Conservation (phyloP, 37 sponge, comb jelly and placozoan genomes). For the Chondrilla cf. caribensis region DNA sequence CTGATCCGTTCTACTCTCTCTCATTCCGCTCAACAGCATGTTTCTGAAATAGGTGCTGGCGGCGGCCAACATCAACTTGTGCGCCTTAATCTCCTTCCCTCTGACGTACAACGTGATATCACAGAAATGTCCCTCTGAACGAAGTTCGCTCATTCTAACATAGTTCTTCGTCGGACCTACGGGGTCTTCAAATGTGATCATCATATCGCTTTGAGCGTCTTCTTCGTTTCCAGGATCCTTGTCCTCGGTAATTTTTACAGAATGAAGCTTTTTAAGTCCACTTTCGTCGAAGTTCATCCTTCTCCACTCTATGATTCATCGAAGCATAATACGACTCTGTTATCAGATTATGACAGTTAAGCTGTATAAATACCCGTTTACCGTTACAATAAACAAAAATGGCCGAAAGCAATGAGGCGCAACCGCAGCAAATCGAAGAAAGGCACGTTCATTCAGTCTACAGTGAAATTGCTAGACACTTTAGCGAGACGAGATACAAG, state of each 20-base stretch:
- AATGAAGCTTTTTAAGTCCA: not conserved
- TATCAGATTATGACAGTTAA: too few species aligned
- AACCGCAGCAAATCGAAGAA: constrained; percentile 38
- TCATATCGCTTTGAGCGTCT: not conserved
- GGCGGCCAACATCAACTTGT: constrained; percentile 82
- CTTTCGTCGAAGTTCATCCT: constrained; percentile 5
- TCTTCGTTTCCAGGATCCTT: not conserved
- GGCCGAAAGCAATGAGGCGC: not conserved
- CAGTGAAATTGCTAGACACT: constrained; percentile 88
- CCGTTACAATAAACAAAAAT: not conserved
- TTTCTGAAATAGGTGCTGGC: constrained; percentile 70
- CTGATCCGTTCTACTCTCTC: constrained; percentile 64
- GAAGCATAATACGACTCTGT: too few species aligned
- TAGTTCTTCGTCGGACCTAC: constrained; percentile 58
- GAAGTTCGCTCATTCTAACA: constrained; percentile 65
- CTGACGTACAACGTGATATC: constrained; percentile 82
- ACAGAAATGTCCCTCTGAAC: constrained; percentile 69
- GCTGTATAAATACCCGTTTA: too few species aligned
- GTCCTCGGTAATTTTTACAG: too few species aligned
- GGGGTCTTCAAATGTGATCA: constrained; percentile 15
- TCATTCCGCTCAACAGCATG: constrained; percentile 78
- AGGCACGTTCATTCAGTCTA: constrained; percentile 88
- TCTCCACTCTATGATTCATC: not conserved
- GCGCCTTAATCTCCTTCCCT: constrained; percentile 64
- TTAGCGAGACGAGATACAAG: constrained; percentile 93